Conservation (phyloP, 2,113 vertebrate genomes). For the Tragelaphus strepsiceros region DNA sequence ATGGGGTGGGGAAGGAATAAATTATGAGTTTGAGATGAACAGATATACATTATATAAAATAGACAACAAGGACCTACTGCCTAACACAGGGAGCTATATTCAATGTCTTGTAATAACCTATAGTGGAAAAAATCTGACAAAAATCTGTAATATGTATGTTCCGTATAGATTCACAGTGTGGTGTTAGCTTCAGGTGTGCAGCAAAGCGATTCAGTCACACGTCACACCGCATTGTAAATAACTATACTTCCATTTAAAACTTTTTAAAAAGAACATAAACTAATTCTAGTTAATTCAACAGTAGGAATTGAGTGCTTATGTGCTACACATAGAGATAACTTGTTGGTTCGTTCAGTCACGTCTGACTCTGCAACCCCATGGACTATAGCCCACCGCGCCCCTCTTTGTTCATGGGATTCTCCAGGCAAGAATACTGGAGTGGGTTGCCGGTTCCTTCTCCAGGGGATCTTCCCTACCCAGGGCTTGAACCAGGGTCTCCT, state of each 20-base stretch:
- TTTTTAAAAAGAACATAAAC: background rate
- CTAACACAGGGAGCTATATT: background rate
- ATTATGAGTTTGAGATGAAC: background rate
- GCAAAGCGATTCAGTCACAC: background rate
- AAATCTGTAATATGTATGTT: rapidly evolving
- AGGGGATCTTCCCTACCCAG: background rate
- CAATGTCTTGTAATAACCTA: background rate
- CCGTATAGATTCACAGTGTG: background rate
- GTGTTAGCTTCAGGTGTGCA: background rate
- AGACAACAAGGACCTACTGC: background rate
- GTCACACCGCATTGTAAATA: background rate
- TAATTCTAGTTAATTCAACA: background rate
- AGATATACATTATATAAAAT: background rate
- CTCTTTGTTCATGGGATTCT: background rate
- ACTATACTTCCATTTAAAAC: rapidly evolving
- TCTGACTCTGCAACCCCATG: background rate
- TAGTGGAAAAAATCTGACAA: background rate
- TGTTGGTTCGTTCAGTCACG: background rate
- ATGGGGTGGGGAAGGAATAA: background rate
- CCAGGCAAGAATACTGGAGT: background rate
- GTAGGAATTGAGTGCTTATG: background rate
- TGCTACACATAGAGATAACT: background rate
- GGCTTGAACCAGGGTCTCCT: background rate
- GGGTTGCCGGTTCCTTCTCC: background rate
- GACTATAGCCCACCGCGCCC: background rate